Evolutionary conservation across 2,888 invertebrate genomes (phyloP).

Genomic region (Itoplectis maculator): DNA sequence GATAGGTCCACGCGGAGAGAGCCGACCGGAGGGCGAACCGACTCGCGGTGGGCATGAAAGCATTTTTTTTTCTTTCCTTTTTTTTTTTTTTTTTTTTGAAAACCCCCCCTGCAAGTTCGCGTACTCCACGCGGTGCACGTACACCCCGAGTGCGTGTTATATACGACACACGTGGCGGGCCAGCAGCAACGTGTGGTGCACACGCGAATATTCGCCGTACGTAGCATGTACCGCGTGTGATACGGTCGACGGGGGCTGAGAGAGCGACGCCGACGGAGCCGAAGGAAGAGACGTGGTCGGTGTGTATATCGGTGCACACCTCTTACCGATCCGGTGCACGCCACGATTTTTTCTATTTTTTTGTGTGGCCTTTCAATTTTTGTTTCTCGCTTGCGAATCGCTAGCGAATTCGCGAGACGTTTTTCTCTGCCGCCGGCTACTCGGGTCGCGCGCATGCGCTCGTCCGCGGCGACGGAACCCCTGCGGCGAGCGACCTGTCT

Average conservation of each 20-base stretch:
- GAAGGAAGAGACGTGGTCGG: constrained; percentile 38
- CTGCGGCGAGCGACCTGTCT: constrained; percentile 84
- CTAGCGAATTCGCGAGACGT: constrained; percentile 45
- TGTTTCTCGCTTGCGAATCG: constrained; percentile 51
- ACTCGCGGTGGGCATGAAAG: constrained; percentile 84
- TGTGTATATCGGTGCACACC: constrained; percentile 30
- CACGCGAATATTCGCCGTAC: constrained; percentile 51
- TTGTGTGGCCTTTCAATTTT: constrained; percentile 64
- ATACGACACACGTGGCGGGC: constrained; percentile 56
- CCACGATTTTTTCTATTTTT: constrained; percentile 29
- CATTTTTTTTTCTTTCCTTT: constrained; percentile 75
- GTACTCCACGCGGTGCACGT: constrained; percentile 70
- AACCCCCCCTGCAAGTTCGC: constrained; percentile 68
- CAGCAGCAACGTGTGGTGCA: constrained; percentile 31
- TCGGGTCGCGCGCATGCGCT: constrained; percentile 75
- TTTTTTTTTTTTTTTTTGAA: constrained; percentile 73
- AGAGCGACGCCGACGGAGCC: constrained; percentile 4
- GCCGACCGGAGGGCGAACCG: constrained; percentile 52
- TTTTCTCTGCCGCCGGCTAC: constrained; percentile 62
- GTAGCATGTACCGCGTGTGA: constrained; percentile 57
- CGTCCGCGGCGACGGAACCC: constrained; percentile 80
- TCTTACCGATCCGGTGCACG: constrained; percentile 30
- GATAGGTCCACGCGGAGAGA: constrained; percentile 80
- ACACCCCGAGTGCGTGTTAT: constrained; percentile 73
- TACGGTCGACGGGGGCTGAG: constrained; percentile 35